These are phyloP conservation scores for Myzus persicae DNA, from an alignment of 1,140 invertebrate genomes.

Conservation along the genomic window DNA sequence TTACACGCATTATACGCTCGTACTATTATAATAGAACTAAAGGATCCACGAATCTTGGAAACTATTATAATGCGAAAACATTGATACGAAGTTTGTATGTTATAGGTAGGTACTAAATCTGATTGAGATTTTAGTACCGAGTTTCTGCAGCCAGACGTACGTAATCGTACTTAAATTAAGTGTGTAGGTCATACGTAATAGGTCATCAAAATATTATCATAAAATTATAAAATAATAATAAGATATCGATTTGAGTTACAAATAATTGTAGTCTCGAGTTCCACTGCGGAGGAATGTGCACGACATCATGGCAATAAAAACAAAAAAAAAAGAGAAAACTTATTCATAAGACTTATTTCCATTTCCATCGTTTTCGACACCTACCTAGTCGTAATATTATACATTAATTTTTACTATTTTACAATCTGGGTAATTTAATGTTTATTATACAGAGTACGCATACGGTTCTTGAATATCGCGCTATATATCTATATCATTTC, in stretches of 20 bases:
- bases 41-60: neutral
- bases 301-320: neutral
- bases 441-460: neutral
- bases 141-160: neutral
- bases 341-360: neutral
- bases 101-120: neutral
- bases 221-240: neutral
- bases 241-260: neutral
- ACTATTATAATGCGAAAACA: neutral
- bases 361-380: no score
- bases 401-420: neutral
- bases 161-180: neutral
- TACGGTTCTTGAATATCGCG: neutral
- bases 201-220: neutral
- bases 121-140: neutral
- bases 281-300: neutral
- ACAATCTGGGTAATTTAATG: neutral
- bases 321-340: neutral
- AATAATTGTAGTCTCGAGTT: neutral
- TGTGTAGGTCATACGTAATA: neutral
- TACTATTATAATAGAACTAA: neutral
- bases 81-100: neutral
- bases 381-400: no score
- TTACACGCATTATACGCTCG: neutral
- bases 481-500: neutral